A percentile compares a stretch with the other conserved stretches of the same genome.
Evolutionary conservation across 2,888 invertebrate genomes (phyloP).

Genomic region (Chalcosyrphus nemorum): DNA sequence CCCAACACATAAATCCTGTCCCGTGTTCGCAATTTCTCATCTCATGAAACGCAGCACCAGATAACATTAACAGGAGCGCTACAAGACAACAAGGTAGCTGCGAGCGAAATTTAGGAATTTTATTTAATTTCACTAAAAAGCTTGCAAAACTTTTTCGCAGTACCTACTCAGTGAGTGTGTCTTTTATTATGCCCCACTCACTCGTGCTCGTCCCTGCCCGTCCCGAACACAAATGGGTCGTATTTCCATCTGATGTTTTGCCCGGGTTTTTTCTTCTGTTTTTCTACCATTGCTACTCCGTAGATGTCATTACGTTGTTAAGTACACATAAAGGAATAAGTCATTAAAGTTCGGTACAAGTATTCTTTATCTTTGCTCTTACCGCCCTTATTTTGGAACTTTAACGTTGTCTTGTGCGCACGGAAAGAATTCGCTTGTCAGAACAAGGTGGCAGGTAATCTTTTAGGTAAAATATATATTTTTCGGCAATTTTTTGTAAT

Average conservation of each 20-base stretch:
- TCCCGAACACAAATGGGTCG: conserved; percentile 58
- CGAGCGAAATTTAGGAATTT: conserved; percentile 49
- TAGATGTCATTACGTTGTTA: conserved; percentile 68
- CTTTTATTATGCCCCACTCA: conserved; percentile 51
- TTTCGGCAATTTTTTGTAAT: conserved; percentile 25
- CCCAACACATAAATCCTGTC: conserved; percentile 12
- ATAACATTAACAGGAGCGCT: conserved; percentile 40
- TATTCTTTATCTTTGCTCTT: conserved; percentile 67
- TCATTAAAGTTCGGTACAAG: conserved; percentile 70
- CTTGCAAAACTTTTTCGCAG: conserved; percentile 55
- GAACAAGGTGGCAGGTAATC: conserved; percentile 68
- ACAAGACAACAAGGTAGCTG: conserved; percentile 15
- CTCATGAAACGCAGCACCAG: conserved; percentile 28
- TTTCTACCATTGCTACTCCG: conserved; percentile 36
- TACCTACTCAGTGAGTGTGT: conserved; percentile 38
- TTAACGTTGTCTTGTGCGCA: conserved; percentile 33
- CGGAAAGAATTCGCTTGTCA: conserved; percentile 55
- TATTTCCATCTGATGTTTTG: conserved; percentile 49
- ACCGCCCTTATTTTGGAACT: conserved; percentile 24
- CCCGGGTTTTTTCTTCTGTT: conserved; percentile 15
- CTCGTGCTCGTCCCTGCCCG: not conserved
- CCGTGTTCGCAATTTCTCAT: conserved; percentile 34
- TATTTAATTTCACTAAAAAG: conserved; percentile 67
- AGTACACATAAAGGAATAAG: conserved; percentile 68
- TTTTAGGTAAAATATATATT: conserved; percentile 59